Evolutionary conservation across 2,113 vertebrate species (phyloP), one percentile per base, ranked within the genome.

Genomic region (Clinocottus analis): DNA sequence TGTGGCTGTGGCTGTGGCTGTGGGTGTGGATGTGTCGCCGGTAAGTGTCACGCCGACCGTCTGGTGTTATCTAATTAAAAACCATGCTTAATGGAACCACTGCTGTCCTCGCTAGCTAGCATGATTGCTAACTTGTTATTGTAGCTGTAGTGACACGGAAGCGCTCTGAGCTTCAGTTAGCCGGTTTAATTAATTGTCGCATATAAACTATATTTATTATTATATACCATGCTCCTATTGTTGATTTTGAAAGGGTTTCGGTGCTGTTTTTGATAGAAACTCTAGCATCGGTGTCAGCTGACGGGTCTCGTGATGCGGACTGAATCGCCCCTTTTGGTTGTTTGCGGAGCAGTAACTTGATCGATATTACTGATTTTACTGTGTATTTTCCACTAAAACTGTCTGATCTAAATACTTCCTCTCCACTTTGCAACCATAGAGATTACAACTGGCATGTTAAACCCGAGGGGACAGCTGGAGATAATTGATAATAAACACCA

Each of bases 221-320:
- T 4, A 16, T 2, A 6, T 0, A 8, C 12, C 4, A 7, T 27
- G 25, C 12, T 49, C 1, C 4, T 33, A 1, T 29, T 23, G 1
- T 29, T 23, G 9, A 23, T 12, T 12, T 23, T 41, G n/a, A n/a
- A 6, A 39, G 1, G 7, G 5, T 16, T 35, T 47, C 1, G 3
- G 1, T 0, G 10, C 49, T 11, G 9, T 11, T 70, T 51, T 72
- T 37, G 21, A 49, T 23, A 23, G 55, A 25, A 51, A 37, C 6
- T 65, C 71, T 75, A 64, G 77, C 76, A 25, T 67, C 62, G 13
- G 67, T 70, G 83, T 82, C 82, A 81, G 78, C 82, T 37, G 86
- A 72, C 77, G n/a, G 51, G 87, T 92, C 90, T 79, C 85, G 90
- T 91, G 90, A 88, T 74, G 58, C 78, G 9, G 39, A n/a, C 5